Evolutionary conservation across 2,113 vertebrate species (phyloP).

Genomic region (Tursiops truncatus): DNA sequence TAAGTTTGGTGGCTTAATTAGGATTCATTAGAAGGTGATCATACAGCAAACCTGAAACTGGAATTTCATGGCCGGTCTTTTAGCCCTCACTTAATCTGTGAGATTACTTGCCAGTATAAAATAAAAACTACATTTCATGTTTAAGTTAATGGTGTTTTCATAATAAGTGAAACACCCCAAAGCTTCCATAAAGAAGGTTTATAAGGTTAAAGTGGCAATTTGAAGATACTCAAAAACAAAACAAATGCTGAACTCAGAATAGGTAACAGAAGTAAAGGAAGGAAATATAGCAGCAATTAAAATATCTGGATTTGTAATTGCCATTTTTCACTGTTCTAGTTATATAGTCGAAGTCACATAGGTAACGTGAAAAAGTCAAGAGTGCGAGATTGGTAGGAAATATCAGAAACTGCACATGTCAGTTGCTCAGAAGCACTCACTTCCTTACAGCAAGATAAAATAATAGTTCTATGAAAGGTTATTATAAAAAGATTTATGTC

Average conservation of each 20-base stretch:
- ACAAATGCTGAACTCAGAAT: not conserved
- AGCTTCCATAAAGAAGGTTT: conserved; percentile 38
- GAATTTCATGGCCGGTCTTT: not conserved
- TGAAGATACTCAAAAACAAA: conserved; percentile 48
- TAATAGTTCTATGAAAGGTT: conserved; percentile 48
- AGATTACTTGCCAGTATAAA: conserved; percentile 25
- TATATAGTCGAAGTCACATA: not conserved
- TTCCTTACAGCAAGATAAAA: conserved; percentile 41
- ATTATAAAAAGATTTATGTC: conserved; percentile 60
- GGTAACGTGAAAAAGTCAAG: not conserved
- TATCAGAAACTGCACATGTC: not conserved
- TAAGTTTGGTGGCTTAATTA: not conserved
- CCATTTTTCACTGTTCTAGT: not conserved
- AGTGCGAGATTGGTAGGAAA: not conserved
- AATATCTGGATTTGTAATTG: conserved; percentile 29
- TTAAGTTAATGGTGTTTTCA: conserved; percentile 35
- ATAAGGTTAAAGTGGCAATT: not conserved
- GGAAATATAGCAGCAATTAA: conserved; percentile 29
- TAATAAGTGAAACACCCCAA: conserved; percentile 21
- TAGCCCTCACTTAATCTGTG: not conserved
- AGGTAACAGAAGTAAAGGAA: conserved; percentile 26
- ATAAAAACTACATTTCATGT: conserved; percentile 38
- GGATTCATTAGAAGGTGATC: not conserved
- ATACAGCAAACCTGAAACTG: conserved; percentile 10
- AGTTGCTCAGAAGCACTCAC: not conserved